phyloP scores from a whole-genome alignment of 2,113 vertebrate genomes.

The Marcusenius ussheri region DNA sequence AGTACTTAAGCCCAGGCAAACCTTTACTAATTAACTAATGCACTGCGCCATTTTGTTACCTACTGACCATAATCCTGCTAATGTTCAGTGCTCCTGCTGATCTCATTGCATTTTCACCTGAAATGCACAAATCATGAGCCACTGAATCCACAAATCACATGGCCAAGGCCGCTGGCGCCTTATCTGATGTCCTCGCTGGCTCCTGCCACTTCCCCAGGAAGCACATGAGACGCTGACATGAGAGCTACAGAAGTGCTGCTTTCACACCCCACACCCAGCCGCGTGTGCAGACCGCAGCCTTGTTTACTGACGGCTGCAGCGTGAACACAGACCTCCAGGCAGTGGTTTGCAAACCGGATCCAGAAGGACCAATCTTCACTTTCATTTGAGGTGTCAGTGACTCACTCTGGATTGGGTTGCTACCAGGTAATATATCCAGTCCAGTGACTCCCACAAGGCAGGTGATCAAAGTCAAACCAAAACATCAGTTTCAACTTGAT shows the following conservation, averaged over 20 bases:
- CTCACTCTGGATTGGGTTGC: neutral
- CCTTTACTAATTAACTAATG: neutral
- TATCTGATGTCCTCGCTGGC: constrained; percentile 1
- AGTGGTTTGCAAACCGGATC: neutral
- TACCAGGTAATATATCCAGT: neutral
- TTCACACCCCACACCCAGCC: constrained; percentile 7
- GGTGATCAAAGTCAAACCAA: neutral
- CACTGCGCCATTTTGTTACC: neutral
- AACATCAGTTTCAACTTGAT: neutral
- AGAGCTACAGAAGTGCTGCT: neutral
- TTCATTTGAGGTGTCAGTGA: neutral
- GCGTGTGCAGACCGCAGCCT: neutral
- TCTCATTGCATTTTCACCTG: neutral
- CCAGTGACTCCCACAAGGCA: neutral
- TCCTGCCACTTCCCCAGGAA: constrained; percentile 18
- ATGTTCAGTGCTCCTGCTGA: neutral
- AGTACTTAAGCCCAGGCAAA: neutral
- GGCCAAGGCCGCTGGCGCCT: neutral
- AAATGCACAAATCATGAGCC: neutral
- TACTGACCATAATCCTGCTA: neutral
- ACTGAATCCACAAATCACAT: neutral
- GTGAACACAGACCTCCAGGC: neutral
- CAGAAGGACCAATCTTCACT: neutral
- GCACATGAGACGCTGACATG: neutral
- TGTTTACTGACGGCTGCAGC: neutral